A percentile compares a stretch with the other conserved stretches of the same genome.
Conservation (phyloP, 1,140 invertebrate genomes). For the Hylaeus volcanicus region DNA sequence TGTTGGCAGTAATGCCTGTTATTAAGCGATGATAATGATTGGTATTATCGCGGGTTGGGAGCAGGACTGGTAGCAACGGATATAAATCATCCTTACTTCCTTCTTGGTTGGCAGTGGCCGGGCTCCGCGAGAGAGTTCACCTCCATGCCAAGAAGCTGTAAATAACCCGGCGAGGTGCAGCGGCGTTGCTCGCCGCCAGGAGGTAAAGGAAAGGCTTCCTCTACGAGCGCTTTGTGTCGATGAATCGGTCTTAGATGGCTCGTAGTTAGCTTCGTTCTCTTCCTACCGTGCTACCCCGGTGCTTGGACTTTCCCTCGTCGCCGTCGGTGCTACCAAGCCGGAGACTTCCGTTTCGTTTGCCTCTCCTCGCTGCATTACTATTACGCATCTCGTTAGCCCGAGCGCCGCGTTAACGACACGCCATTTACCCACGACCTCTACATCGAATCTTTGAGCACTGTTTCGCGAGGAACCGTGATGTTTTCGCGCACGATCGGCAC, state of each 20-base stretch:
- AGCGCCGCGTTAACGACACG: background rate
- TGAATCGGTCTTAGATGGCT: slow-evolving; percentile 46
- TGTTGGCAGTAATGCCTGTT: slow-evolving; percentile 82
- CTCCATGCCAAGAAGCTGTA: slow-evolving; percentile 80
- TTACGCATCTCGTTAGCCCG: slow-evolving; percentile 58
- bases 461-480: background rate
- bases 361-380: slow-evolving; percentile 35
- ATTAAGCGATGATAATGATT: slow-evolving; percentile 82
- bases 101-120: slow-evolving; percentile 71
- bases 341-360: slow-evolving; percentile 18
- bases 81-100: slow-evolving; percentile 82
- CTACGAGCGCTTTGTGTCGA: slow-evolving; percentile 18
- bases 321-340: background rate
- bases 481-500: no score
- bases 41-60: slow-evolving; percentile 81
- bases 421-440: background rate
- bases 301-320: slow-evolving; percentile 22
- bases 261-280: slow-evolving; percentile 36
- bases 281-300: slow-evolving; percentile 46
- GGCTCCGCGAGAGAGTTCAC: slow-evolving; percentile 68
- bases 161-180: slow-evolving; percentile 73
- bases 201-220: slow-evolving; percentile 49
- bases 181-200: slow-evolving; percentile 54
- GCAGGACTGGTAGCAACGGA: slow-evolving; percentile 80
- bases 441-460: background rate